Conservation (phyloP, 2,113 vertebrate species). For the Lutjanus erythropterus region DNA sequence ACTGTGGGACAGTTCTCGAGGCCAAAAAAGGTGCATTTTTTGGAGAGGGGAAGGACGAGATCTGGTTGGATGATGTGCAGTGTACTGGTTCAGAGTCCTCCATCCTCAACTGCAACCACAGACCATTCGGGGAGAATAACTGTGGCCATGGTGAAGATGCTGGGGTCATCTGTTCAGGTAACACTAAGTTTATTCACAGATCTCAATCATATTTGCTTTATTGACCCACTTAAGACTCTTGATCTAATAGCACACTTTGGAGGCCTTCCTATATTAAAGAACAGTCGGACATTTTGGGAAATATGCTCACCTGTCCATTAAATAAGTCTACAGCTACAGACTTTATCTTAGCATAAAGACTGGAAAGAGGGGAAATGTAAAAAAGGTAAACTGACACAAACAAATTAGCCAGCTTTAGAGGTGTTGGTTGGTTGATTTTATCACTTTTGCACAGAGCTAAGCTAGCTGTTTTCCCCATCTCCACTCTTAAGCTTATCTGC, state of each 20-base stretch:
- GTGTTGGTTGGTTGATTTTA: not conserved
- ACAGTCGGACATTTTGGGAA: not conserved
- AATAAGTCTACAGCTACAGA: not conserved
- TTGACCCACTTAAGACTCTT: not conserved
- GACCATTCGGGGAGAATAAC: conserved; percentile 35
- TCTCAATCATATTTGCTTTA: not conserved
- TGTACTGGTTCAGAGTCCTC: conserved; percentile 68
- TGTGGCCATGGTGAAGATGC: conserved; percentile 77
- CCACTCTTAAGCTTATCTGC: not conserved
- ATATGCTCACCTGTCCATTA: not conserved
- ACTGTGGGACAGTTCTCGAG: conserved; percentile 65
- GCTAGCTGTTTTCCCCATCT: not conserved
- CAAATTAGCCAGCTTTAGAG: no score
- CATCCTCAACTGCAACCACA: conserved; percentile 61
- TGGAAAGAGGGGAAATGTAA: not conserved
- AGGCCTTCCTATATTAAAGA: not conserved
- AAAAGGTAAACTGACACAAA: no score
- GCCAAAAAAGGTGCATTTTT: conserved; percentile 54
- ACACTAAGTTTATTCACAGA: not conserved
- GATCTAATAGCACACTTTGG: not conserved
- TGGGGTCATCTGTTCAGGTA: conserved; percentile 74
- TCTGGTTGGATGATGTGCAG: conserved; percentile 77
- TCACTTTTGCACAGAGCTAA: not conserved
- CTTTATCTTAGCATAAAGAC: not conserved
- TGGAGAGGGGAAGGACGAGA: conserved; percentile 60